Base-by-base conservation (phyloP, 2,888 invertebrate genomes). In the Amphipoea oculea region DNA sequence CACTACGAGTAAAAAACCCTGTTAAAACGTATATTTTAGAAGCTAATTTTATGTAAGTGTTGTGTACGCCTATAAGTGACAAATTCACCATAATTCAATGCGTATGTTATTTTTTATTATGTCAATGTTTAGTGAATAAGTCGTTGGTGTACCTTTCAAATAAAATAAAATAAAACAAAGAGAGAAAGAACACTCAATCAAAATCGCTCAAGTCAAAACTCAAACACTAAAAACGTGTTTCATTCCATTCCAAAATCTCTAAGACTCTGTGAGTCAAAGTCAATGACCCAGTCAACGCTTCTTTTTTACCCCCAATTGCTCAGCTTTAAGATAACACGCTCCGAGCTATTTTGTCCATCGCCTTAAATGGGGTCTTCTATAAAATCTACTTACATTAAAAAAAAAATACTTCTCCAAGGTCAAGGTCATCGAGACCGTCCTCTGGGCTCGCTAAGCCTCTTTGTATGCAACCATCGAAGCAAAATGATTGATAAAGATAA, bases 401-500 rank as follows among this genome's bases (percentile, higher is more conserved):
- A 89, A 89, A 87, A 83, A 82, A 88, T 82, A 78, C 71, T 86
- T 81, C 84, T 85, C 77, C 42, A 78, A 81, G 65, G 65, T 81
- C 76, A 86, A 89, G 68, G 79, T 78, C 84, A 86, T 83, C 74
- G 84, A 78, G 84, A 76, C 84, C 51, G 69, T 68, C 69, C 79
- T 79, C 66, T 73, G 82, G 82, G 83, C 79, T 45, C 75, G 11
- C 82, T 78, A 80, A 89, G 70, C 80, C 88, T 89, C 91, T 90
- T 90, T 90, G 91, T 90, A 90, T 90, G 91, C 89, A 91, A 77
- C 83, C 92, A 89, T 88, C 87, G 90, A 87, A 90, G 89, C 89
- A 90, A 92, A 93, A 92, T 93, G 90, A 93, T 93, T 92, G 90
- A 89, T 91, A 92, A 89, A 93, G 92, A 93, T 92, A 93, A 91